Conservation (phyloP, 2,888 invertebrate genomes). For the Leptopterna dolabrata region DNA sequence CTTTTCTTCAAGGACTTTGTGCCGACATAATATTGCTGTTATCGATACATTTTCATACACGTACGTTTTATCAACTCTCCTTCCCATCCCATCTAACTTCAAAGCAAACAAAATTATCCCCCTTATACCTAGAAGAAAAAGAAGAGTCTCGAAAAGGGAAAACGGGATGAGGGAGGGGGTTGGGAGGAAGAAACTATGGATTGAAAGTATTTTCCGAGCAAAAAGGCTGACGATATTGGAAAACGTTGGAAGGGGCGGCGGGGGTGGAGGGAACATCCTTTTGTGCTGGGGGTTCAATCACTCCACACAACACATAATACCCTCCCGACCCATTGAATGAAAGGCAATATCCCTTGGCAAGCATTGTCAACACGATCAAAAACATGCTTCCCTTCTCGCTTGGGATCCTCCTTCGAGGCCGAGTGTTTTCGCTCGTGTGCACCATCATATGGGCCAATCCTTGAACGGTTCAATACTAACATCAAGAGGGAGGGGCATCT, state of each 20-base stretch:
- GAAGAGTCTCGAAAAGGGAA: background rate
- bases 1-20: too few relatives aligned
- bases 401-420: background rate
- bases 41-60: too few relatives aligned
- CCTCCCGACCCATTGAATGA: slow-evolving; percentile 3
- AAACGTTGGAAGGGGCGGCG: background rate
- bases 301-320: slow-evolving; percentile 23
- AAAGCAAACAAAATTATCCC: background rate
- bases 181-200: background rate
- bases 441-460: background rate
- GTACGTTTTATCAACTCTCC: too few relatives aligned
- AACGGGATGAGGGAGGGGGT: background rate
- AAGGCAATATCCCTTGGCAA: slow-evolving; percentile 51
- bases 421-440: background rate
- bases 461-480: background rate
- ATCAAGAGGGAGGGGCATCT: background rate
- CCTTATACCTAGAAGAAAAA: background rate
- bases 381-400: slow-evolving; percentile 3
- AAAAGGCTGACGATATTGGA: slow-evolving; percentile 39
- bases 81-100: too few relatives aligned
- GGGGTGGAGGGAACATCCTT: background rate
- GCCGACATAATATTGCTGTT: too few relatives aligned
- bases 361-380: slow-evolving; percentile 52
- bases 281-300: slow-evolving; percentile 45
- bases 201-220: slow-evolving; percentile 14